phyloP scores from a whole-genome alignment of 2,797 vertebrate species.

The Phylloscopus collybita region DNA sequence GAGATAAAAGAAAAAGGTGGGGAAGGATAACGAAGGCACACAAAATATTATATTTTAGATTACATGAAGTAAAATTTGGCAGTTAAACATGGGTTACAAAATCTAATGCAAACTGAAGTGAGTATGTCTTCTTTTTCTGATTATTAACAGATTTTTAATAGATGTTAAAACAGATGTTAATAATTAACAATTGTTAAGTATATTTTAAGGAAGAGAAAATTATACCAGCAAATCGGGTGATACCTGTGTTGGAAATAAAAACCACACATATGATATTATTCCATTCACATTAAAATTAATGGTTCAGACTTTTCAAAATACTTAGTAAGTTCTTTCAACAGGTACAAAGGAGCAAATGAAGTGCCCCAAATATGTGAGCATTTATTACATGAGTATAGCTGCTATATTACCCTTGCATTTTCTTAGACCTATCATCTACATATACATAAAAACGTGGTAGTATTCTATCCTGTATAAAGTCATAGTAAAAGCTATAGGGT shows the following conservation, averaged over 20 bases:
- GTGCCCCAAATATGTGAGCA: neutral
- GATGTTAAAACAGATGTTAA: neutral
- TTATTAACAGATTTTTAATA: neutral
- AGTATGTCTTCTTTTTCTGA: neutral
- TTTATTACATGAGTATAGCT: neutral
- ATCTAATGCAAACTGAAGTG: neutral
- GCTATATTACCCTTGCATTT: neutral
- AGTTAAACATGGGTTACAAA: neutral
- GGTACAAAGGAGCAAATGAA: neutral
- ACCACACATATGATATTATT: neutral
- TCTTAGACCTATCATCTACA: neutral
- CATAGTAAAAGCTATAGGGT: neutral
- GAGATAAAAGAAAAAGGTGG: neutral
- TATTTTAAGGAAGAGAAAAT: conserved; percentile 10
- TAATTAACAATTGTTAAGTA: neutral
- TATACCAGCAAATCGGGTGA: neutral
- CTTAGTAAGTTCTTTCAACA: neutral
- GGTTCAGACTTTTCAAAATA: neutral
- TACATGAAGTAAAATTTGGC: neutral
- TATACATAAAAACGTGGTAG: neutral
- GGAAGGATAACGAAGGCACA: rapidly evolving
- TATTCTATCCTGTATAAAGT: neutral
- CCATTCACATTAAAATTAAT: neutral
- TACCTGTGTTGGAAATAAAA: neutral
- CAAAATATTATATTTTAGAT: neutral